A percentile compares a stretch with the other conserved stretches of the same genome.
Conservation (phyloP, 2,113 vertebrate genomes). For the Micromys minutus region DNA sequence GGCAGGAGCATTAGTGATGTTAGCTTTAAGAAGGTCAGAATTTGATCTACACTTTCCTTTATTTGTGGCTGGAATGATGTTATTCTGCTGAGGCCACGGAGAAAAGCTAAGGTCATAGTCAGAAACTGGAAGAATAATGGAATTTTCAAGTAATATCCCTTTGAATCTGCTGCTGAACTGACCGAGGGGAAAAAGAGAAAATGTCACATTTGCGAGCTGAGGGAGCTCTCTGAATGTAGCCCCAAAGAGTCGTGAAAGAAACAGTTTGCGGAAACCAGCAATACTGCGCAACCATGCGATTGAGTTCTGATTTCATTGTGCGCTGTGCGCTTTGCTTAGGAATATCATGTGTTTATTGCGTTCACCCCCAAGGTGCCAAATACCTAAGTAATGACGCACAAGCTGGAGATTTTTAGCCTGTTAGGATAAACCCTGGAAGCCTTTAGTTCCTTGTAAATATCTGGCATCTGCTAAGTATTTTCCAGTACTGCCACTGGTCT, state of each 20-base stretch:
- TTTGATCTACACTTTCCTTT: slow-evolving; percentile 51
- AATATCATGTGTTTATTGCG: not conserved
- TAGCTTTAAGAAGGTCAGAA: slow-evolving; percentile 1
- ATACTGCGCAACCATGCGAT: not conserved
- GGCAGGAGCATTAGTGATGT: slow-evolving; percentile 20
- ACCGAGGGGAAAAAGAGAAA: not conserved
- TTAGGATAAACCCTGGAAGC: not conserved
- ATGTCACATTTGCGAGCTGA: slow-evolving; percentile 12
- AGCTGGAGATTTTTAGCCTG: not conserved
- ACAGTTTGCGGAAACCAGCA: not conserved
- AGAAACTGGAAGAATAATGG: slow-evolving; percentile 53
- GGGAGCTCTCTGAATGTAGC: slow-evolving; percentile 5
- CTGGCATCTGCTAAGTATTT: slow-evolving; percentile 1
- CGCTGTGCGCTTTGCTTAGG: not conserved
- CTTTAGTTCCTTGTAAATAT: not conserved
- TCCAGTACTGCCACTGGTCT: not conserved
- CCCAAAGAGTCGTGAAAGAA: slow-evolving; percentile 6
- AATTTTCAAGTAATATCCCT: slow-evolving; percentile 55
- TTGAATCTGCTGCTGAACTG: slow-evolving; percentile 51
- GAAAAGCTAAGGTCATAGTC: slow-evolving; percentile 42
- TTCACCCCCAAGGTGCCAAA: not conserved
- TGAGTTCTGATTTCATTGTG: not conserved
- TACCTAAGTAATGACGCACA: not conserved
- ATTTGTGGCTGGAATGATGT: slow-evolving; percentile 55
- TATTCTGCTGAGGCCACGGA: not conserved